These are phyloP conservation scores for Squalus acanthias DNA, from an alignment of 2,797 vertebrate species.

Conservation along the genomic window DNA sequence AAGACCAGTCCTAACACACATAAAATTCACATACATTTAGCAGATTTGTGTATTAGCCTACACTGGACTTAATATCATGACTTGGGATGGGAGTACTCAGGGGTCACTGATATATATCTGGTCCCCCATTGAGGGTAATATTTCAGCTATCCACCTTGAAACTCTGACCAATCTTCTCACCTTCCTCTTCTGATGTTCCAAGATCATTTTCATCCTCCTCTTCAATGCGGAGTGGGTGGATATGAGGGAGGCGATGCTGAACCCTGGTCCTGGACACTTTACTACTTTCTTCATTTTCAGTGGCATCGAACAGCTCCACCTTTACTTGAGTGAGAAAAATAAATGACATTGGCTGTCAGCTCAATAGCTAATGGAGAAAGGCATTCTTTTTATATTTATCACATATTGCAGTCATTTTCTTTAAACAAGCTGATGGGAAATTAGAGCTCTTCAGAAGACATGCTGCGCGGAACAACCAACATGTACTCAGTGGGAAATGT, in stretches of 20 bases:
- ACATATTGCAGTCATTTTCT: not conserved
- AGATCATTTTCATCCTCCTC: conserved; percentile 33
- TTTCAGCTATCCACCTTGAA: not conserved
- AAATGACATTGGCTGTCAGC: not conserved
- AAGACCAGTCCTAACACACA: not conserved
- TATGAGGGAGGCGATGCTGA: not conserved
- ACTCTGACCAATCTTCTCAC: conserved; percentile 43
- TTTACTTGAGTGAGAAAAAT: conserved; percentile 42
- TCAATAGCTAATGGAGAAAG: not conserved
- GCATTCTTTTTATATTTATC: not conserved
- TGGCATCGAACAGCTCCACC: conserved; percentile 40
- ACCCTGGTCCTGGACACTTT: not conserved
- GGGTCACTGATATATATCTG: not conserved
- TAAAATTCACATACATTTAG: not conserved
- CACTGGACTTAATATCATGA: not conserved
- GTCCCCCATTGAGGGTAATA: not conserved
- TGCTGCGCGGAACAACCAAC: not conserved
- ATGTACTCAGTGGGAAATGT: conserved; percentile 30
- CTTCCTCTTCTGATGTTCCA: conserved; percentile 28
- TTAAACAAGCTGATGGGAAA: not conserved
- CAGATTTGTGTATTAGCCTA: not conserved
- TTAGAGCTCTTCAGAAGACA: conserved; percentile 4
- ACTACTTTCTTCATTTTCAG: conserved; percentile 36
- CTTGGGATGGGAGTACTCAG: not conserved
- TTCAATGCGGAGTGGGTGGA: not conserved